Base-by-base conservation (phyloP, 2,113 vertebrate genomes). In the Eretmochelys imbricata region DNA sequence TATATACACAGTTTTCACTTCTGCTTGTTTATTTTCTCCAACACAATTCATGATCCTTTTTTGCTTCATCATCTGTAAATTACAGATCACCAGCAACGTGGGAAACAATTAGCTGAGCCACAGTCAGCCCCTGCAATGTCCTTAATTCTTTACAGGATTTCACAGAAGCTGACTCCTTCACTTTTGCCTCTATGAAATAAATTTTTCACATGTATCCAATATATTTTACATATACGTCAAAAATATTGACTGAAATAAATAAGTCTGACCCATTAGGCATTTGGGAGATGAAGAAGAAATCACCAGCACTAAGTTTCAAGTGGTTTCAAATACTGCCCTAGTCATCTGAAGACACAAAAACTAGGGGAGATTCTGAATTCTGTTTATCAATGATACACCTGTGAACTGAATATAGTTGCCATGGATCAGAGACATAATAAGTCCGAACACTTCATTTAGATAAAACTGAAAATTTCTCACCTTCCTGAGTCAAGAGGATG, bases 401-500 rank as follows among this genome's bases (percentile, higher is more conserved):
- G 83, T 69, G 20, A 50, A 65, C 8, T 7, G n/a, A 5, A 89
- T 53, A 87, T 0, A 84, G 9, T 19, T 83, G 17, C 29, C 6
- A 27, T 1, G 78, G 12, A 7, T 46, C 38, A 87, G n/a, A 92
- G 93, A 48, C n/a, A 5, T 27, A 46, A 14, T 38, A 75, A 76
- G 6, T 48, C 24, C 1, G 2, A 76, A 76, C 42, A 76, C 12
- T 76, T 76, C 25, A 76, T 14, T 16, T 20, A 88, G 89, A 20
- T 59, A 86, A 85, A 10, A 80, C 14, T 87, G 13, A 94, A 55
- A 7, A 88, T n/a, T 57, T 4, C 97, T 97, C 90, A 99, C 99
- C 99, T 99, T 98, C 98, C 98, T 0, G 98, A 95, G 25, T 99
- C 99, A 54, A 54, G 53, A 54, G 53, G 53, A 54, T 0, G 98